phyloP scores from a whole-genome alignment of 2,797 vertebrate species.

The Microtus californicus region DNA sequence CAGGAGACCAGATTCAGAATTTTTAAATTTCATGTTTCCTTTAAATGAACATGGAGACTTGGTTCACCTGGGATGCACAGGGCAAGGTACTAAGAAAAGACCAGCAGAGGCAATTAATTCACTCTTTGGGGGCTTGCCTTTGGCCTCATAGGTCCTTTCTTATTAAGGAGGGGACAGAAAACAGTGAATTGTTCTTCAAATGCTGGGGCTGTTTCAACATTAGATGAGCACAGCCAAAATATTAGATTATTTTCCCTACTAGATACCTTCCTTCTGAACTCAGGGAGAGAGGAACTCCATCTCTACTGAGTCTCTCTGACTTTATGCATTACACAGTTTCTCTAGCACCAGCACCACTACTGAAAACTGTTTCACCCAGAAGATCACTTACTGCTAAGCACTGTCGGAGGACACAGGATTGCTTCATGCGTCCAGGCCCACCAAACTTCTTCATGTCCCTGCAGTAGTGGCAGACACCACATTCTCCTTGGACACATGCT shows the following conservation, averaged over 20 bases:
- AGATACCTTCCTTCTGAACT: background rate
- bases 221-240: background rate
- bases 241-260: background rate
- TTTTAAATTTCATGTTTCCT: slow-evolving; percentile 42
- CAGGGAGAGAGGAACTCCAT: background rate
- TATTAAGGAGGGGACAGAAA: background rate
- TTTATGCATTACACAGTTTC: background rate
- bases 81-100: background rate
- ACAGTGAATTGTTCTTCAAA: slow-evolving; percentile 45
- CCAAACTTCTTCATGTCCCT: slow-evolving; percentile 98
- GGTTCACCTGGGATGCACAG: background rate
- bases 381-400: slow-evolving; percentile 93
- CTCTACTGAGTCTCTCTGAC: background rate
- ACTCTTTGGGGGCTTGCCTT: background rate
- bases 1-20: slow-evolving; percentile 66
- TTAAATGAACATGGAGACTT: background rate
- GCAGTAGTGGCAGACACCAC: slow-evolving; percentile 96
- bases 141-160: slow-evolving; percentile 8
- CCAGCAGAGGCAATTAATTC: background rate
- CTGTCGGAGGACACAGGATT: slow-evolving; percentile 95
- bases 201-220: slow-evolving; percentile 43
- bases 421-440: slow-evolving; percentile 97
- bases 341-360: background rate
- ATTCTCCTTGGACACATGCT: slow-evolving; percentile 95
- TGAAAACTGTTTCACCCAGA: slow-evolving; percentile 47